Percentiles rank a stretch among this genome's conserved stretches.
Evolutionary conservation across 1,140 invertebrate genomes (phyloP).

Genomic region (Macrosteles quadrilineatus): DNA sequence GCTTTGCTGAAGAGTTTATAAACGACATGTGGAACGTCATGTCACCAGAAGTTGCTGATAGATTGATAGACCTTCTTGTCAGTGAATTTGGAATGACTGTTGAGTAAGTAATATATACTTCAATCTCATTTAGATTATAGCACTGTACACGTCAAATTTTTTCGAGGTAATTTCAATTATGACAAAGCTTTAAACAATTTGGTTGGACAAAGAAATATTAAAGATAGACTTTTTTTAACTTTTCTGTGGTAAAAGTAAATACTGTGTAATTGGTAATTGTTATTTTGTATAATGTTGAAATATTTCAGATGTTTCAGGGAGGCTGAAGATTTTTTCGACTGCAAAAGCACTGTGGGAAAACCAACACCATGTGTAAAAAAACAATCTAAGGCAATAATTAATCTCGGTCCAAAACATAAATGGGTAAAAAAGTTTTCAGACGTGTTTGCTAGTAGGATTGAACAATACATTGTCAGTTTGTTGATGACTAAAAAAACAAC

Average conservation of each 20-base stretch:
- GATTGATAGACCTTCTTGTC: slow-evolving; percentile 9
- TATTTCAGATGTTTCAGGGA: slow-evolving; percentile 29
- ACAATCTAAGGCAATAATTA: slow-evolving; percentile 20
- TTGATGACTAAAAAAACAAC: slow-evolving; percentile 25
- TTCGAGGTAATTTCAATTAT: too few relatives aligned
- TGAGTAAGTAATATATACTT: slow-evolving; percentile 7
- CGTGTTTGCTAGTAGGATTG: slow-evolving; percentile 31
- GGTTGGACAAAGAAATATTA: too few relatives aligned
- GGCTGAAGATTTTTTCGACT: slow-evolving; percentile 32
- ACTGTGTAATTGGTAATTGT: too few relatives aligned
- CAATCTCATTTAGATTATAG: too few relatives aligned
- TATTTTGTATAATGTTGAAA: too few relatives aligned
- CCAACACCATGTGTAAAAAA: neutral
- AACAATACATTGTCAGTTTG: slow-evolving; percentile 32
- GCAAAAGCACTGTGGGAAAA: slow-evolving; percentile 21
- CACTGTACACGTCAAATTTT: too few relatives aligned
- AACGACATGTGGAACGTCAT: slow-evolving; percentile 17
- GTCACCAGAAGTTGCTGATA: neutral
- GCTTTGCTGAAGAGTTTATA: slow-evolving; percentile 15
- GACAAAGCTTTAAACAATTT: too few relatives aligned
- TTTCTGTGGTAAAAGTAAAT: too few relatives aligned
- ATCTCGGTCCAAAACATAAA: slow-evolving; percentile 18
- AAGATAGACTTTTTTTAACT: too few relatives aligned
- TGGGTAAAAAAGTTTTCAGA: slow-evolving; percentile 33
- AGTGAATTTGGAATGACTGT: slow-evolving; percentile 9